Base-by-base conservation (phyloP, 2,888 invertebrate genomes). In the Cyrtodaria siliqua region DNA sequence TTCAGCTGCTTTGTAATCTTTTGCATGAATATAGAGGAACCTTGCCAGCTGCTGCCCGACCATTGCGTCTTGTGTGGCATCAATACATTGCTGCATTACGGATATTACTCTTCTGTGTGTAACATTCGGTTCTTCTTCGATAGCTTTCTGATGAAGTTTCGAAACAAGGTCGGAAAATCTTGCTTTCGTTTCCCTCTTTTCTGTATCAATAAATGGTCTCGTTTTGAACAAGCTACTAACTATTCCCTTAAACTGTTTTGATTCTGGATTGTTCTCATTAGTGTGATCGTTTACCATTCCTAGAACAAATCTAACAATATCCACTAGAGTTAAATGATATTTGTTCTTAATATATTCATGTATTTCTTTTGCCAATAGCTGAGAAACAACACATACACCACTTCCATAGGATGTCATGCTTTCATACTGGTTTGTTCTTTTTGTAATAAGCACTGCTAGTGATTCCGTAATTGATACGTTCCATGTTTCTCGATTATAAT, bases 1-100 rank as follows among this genome's bases (percentile, higher is more conserved):
- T 42, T 75, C 79, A 18, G 89, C 89, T 20, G 70, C 52, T 26
- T 40, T 53, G 82, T 84, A 89, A 38, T 86, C 81, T 38, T 80
- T 61, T 33, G 64, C 56, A 47, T 82, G 70, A 18, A 88, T 87
- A 63, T 84, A 84, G 12, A 8, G 4, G 49, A 85, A 76, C 23
- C 89, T 63, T 8, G 89, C 82, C 18, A 87, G 73, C 33, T 86
- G 85, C 59, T 89, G 89, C 2, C 86, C 86, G 16, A 89, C 78
- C 83, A 88, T 85, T 6, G 87, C 82, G 64, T 89, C 87, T 14
- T 81, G 57, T 26, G 85, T 83, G 20, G 80, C 80, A n/a, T 81
- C 59, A 59, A 82, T 84, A 27, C 78, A 86, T 26, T 61, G 76
- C 16, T 74, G 59, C 50, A 86, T 75, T 14, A 86, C 77, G 8